Conservation (phyloP, 2,888 invertebrate species). For the Andrena flavipes region DNA sequence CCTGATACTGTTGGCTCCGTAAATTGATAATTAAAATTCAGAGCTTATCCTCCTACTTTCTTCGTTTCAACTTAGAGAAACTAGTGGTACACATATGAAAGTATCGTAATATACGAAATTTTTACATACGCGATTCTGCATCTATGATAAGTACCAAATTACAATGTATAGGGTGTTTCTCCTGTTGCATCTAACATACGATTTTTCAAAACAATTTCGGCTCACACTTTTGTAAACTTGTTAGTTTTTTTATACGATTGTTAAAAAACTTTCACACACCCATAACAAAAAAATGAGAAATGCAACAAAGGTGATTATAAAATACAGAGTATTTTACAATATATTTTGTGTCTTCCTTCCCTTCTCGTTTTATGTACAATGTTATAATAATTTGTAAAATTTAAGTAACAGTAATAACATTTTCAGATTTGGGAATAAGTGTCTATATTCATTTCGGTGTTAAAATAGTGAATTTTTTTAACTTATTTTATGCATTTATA, state of each 20-base stretch:
- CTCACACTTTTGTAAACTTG: constrained; percentile 35
- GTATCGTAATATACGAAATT: constrained; percentile 17
- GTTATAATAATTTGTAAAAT: neutral
- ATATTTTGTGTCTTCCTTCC: constrained; percentile 25
- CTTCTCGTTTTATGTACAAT: constrained; percentile 22
- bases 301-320: constrained; percentile 40
- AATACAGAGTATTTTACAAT: constrained; percentile 65
- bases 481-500: neutral
- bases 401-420: neutral
- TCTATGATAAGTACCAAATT: constrained; percentile 25
- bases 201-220: constrained; percentile 31
- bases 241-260: constrained; percentile 47
- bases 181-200: constrained; percentile 51
- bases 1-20: neutral
- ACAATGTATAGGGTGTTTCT: constrained; percentile 29
- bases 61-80: constrained; percentile 10
- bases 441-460: neutral
- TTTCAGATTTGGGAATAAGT: neutral
- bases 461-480: neutral
- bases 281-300: constrained; percentile 28
- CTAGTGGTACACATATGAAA: neutral
- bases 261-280: constrained; percentile 51
- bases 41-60: constrained; percentile 41
- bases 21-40: constrained; percentile 29
- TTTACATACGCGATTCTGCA: neutral